Evolutionary conservation across 1,140 invertebrate species (phyloP), one percentile per base, ranked within the genome.

Genomic region (Holotrichia oblita): DNA sequence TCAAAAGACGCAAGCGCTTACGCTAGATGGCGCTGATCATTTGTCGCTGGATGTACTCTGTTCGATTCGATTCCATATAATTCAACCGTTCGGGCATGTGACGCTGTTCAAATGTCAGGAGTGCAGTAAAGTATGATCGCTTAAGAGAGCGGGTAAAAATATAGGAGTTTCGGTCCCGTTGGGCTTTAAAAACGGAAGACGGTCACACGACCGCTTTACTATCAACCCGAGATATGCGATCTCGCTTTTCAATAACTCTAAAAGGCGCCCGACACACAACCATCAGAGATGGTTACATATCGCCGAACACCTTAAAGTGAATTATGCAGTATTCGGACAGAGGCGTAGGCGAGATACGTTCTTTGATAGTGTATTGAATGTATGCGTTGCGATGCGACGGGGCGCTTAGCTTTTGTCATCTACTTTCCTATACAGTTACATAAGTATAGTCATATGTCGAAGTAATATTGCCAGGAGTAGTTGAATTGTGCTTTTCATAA

Each of bases 231-330:
- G 82, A 82, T 83, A 83, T 83, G 80, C 82, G 81, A 83, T 80
- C 82, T 79, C 79, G 82, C 82, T 83, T 84, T 84, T 84, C 83
- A 84, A 84, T 84, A 84, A 83, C 81, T 83, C 81, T 84, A 84
- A 84, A 84, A 84, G 81, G 82, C 77, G 79, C 4, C 61, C 61
- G 24, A 4, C 20, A 64, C 40, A 22, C 61, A 24, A 6, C 6
- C 12, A 20, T 8, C 55, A 17, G 17, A 64, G 61, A 64, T 64
- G 61, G 61, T 64, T 64, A 64, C 61, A 24, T 64, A 27, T 20
- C 61, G 61, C 61, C 0, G 61, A 14, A 17, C 61, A 17, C 61
- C 17, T 64, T 64, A 64, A 64, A 64, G 61, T 64, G 61, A 64
- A 64, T 64, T 64, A 64, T 64, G 61, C 61, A 64, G 24, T 17